phyloP scores from a whole-genome alignment of 1,140 invertebrate genomes.

The Caenorhabditis briggsae region DNA sequence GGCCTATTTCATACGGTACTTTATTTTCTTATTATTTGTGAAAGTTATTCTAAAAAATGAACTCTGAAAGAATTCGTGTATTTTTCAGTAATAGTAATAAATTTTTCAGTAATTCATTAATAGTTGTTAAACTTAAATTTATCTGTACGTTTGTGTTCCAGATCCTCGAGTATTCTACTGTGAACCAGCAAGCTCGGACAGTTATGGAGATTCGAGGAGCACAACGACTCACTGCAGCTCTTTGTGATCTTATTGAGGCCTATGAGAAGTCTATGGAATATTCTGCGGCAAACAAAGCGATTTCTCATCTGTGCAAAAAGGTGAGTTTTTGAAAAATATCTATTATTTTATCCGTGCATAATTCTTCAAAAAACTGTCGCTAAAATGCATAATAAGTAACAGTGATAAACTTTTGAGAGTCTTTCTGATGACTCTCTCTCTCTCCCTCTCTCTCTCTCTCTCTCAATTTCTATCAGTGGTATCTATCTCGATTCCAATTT shows the following conservation, averaged over 20 bases:
- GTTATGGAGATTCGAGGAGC: constrained; percentile 29
- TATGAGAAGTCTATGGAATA: constrained; percentile 11
- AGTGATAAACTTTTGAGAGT: too few species aligned
- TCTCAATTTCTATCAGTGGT: background rate
- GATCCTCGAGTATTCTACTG: constrained; percentile 16
- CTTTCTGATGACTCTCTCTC: background rate
- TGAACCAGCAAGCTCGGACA: background rate
- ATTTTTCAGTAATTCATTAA: too few species aligned
- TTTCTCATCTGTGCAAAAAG: constrained; percentile 38
- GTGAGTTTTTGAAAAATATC: background rate
- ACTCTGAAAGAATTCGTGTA: background rate
- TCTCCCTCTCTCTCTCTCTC: background rate
- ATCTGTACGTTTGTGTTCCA: background rate
- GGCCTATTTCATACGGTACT: constrained; percentile 25
- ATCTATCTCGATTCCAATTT: background rate
- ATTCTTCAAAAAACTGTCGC: too few species aligned
- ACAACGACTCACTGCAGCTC: constrained; percentile 28
- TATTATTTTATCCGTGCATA: too few species aligned
- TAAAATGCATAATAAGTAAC: too few species aligned
- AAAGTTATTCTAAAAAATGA: background rate
- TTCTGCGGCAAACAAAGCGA: background rate
- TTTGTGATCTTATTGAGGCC: constrained; percentile 6
- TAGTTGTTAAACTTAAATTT: too few species aligned
- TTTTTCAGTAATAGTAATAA: too few species aligned
- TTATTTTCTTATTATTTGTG: background rate